Evolutionary conservation across 1,140 invertebrate species (phyloP), one percentile per base, ranked within the genome.

Genomic region (Steinernema feltiae): DNA sequence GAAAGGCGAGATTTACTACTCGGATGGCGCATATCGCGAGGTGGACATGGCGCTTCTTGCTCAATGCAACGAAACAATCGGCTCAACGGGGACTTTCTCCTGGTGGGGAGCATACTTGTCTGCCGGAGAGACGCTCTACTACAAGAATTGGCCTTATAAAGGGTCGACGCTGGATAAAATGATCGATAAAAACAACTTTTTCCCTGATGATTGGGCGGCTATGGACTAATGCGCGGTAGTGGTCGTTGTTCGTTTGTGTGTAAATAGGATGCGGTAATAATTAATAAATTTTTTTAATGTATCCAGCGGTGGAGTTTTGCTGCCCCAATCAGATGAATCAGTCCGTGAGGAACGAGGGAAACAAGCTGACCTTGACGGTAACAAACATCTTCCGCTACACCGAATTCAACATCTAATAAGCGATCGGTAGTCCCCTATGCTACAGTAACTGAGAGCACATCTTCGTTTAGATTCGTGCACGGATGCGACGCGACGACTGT

Each of bases 41-140:
- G 77, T 85, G 1, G 84, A 85, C 70, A 76, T 85, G 78, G 82
- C 83, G n/a, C 72, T 82, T 1, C 70, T 85, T 17, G 48, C 79
- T 1, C 70, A 72, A 29, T 82, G 82, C 72, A 79, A 85, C 69
- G 79, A 82, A 69, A 79, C 79, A 0, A 79, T 85, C 15, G 82
- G 83, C 35, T 82, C 79, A 0, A 82, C 82, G 7, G 84, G 84
- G n/a, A 82, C 84, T 0, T 85, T 84, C 76, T 80, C 82, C 0
- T 85, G 83, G 82, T 85, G 84, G 84, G 77, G 77, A 12, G 75
- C 80, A 18, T 85, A 80, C 76, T 30, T 85, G 24, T 79, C 84
- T 12, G 81, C 79, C n/a, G 84, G 86, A 41, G 63, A 78, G 70
- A 71, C 48, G 3, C 73, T 76, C 21, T 82, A 82, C 73, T 82